Conservation (phyloP, 2,113 vertebrate species). For the Bagarius yarrelli region DNA sequence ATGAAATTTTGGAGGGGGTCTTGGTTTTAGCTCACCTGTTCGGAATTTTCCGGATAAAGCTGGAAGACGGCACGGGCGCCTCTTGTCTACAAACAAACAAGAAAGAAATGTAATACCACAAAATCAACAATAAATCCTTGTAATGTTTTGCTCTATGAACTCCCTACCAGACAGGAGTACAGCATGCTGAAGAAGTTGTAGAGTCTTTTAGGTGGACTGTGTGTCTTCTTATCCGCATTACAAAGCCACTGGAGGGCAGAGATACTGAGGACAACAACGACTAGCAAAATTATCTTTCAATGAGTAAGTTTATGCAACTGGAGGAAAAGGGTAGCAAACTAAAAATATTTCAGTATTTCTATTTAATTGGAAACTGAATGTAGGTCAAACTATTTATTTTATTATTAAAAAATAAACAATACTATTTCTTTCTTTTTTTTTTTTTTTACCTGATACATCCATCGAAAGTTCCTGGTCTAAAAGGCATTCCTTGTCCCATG, state of each 20-base stretch:
- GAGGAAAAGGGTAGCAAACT: background rate
- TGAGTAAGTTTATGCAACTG: background rate
- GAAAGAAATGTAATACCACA: background rate
- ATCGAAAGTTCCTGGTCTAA: constrained; percentile 87
- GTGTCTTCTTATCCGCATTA: constrained; percentile 88
- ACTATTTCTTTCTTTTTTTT: background rate
- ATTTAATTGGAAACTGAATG: background rate
- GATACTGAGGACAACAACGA: constrained; percentile 72
- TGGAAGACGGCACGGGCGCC: constrained; percentile 90
- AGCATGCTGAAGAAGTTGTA: constrained; percentile 87
- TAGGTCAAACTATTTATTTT: background rate
- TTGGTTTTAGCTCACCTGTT: constrained; percentile 77
- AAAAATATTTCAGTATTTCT: background rate
- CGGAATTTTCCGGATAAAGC: constrained; percentile 91
- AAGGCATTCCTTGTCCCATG: constrained; percentile 88
- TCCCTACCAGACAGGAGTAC: constrained; percentile 83
- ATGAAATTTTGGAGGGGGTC: too few relatives aligned
- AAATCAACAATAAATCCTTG: background rate
- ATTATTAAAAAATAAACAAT: background rate
- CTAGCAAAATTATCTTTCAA: background rate
- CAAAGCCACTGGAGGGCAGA: constrained; percentile 98
- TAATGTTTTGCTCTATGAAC: background rate
- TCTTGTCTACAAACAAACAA: constrained; percentile 69
- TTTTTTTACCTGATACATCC: constrained; percentile 87
- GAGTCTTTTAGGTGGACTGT: constrained; percentile 86